Conservation (phyloP, 2,797 vertebrate genomes). For the Cossypha heuglini region DNA sequence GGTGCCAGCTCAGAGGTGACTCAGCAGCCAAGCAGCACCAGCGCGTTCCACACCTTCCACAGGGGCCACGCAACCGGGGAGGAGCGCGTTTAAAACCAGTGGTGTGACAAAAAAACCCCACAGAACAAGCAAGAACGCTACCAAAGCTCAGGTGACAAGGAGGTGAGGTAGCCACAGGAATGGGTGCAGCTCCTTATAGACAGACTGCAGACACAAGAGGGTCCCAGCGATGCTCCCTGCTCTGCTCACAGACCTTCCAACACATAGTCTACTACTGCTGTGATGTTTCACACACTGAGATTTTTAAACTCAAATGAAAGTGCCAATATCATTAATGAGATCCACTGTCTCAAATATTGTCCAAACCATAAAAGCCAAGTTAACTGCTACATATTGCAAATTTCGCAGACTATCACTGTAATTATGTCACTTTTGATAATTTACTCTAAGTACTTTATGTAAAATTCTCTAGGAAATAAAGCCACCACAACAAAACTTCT, state of each 20-base stretch:
- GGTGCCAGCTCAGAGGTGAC: too few species aligned
- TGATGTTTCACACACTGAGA: not conserved
- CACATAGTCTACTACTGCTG: not conserved
- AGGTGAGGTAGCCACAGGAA: not conserved
- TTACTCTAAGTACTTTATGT: not conserved
- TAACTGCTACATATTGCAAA: not conserved
- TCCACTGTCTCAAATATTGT: not conserved
- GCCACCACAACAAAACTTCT: not conserved
- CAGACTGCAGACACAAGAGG: rapidly evolving
- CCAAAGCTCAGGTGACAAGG: not conserved
- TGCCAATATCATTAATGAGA: not conserved
- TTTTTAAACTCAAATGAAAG: not conserved
- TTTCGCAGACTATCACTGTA: not conserved
- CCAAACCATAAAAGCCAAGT: not conserved
- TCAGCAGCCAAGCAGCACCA: not conserved
- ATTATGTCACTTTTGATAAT: not conserved
- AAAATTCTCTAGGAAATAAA: not conserved
- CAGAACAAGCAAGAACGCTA: not conserved
- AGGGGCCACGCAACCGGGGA: not conserved
- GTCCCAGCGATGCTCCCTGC: not conserved
- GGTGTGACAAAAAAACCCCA: not conserved
- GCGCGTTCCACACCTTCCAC: not conserved
- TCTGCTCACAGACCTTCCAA: not conserved
- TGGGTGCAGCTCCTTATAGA: rapidly evolving
- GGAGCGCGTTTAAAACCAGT: not conserved